A percentile compares a stretch with the other conserved stretches of the same genome.
phyloP scores from a whole-genome alignment of 2,797 vertebrate species.

The Potorous gilbertii region DNA sequence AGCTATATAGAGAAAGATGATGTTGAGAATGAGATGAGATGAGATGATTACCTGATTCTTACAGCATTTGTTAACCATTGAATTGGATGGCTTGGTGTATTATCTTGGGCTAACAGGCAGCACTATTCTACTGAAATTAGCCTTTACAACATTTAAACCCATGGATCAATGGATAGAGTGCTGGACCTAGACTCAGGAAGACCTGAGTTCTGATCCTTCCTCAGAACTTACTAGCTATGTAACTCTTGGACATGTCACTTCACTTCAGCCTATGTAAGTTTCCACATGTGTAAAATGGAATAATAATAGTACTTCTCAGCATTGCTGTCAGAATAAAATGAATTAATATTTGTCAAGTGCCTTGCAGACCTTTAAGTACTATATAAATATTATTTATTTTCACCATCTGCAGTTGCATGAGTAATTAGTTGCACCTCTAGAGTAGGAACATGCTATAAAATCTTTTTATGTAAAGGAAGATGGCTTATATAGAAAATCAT shows the following conservation, averaged over 20 bases:
- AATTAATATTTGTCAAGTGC: neutral
- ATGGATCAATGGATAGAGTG: neutral
- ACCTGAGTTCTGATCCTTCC: neutral
- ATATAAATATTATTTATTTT: neutral
- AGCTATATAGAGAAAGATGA: too few species aligned
- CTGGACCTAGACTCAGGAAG: neutral
- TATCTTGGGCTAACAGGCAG: too few species aligned
- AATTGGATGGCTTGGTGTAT: too few species aligned
- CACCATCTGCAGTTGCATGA: neutral
- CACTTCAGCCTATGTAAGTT: neutral
- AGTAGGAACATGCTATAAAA: neutral
- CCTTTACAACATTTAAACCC: neutral
- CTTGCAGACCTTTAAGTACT: too few species aligned
- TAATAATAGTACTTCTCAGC: neutral
- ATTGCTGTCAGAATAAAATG: neutral
- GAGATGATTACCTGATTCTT: too few species aligned
- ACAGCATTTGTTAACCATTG: too few species aligned
- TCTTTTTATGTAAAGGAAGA: neutral
- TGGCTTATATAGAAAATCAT: neutral
- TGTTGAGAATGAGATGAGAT: too few species aligned
- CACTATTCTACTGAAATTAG: neutral
- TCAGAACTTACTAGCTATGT: neutral
- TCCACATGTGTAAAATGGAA: conserved; percentile 13
- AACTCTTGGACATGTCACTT: neutral
- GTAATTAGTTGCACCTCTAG: neutral